Conservation (phyloP, 2,113 vertebrate species). For the Aphelocoma coerulescens region DNA sequence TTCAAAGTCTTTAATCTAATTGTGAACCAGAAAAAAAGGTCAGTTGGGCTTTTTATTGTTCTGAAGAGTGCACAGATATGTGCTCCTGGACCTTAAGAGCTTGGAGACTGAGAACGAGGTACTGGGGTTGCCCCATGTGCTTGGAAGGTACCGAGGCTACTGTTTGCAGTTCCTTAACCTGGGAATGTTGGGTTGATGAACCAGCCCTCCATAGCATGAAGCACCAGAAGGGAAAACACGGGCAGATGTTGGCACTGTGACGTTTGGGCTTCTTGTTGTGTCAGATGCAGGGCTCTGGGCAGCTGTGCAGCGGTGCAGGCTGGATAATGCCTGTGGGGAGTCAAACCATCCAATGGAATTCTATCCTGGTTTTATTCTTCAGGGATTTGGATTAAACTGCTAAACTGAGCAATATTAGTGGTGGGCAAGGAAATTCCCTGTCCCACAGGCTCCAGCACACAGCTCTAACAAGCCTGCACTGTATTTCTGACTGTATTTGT, state of each 20-base stretch:
- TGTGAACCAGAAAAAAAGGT: not conserved
- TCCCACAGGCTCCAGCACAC: not conserved
- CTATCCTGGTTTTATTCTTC: not conserved
- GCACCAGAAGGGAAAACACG: not conserved
- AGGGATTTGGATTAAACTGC: not conserved
- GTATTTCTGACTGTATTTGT: not conserved
- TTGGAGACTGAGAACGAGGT: not conserved
- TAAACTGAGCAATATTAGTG: not conserved
- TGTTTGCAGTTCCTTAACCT: not conserved
- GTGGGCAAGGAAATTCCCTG: not conserved
- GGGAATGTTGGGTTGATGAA: not conserved
- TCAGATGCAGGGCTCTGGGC: not conserved
- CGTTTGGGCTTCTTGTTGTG: not conserved
- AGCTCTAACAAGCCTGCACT: not conserved
- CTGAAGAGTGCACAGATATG: not conserved
- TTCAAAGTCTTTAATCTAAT: not conserved
- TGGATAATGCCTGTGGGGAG: not conserved
- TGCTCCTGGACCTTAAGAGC: not conserved
- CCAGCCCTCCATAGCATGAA: accelerated
- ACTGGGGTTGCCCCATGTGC: accelerated
- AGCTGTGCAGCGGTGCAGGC: not conserved
- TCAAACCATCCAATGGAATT: not conserved
- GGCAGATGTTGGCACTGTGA: not conserved
- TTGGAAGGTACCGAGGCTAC: not conserved
- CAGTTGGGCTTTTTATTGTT: not conserved